Conservation (phyloP, 2,888 invertebrate genomes). For the Xylota segnis region DNA sequence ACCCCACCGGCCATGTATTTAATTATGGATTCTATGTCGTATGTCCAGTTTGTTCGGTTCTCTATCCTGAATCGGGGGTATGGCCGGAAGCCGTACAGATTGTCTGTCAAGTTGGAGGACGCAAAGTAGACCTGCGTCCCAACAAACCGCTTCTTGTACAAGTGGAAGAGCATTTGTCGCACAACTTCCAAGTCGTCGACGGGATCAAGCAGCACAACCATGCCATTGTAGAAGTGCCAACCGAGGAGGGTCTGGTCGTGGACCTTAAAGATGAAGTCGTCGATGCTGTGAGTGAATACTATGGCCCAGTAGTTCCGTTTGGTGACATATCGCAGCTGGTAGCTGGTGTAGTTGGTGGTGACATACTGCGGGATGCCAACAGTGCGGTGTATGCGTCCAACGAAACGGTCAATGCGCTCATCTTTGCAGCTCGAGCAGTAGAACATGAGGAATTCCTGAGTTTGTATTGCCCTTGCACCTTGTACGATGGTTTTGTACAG, state of each 20-base stretch:
- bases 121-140: conserved; percentile 79
- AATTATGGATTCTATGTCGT: not conserved
- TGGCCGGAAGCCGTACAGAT: conserved; percentile 75
- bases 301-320: conserved; percentile 43
- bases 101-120: conserved; percentile 76
- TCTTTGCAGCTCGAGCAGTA: conserved; percentile 23
- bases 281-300: conserved; percentile 25
- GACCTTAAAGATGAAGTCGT: conserved; percentile 41
- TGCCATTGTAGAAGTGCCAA: conserved; percentile 45
- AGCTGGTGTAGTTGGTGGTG: conserved; percentile 34
- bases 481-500: not conserved
- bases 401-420: conserved; percentile 31
- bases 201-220: conserved; percentile 24
- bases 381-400: not conserved
- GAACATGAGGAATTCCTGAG: conserved; percentile 45
- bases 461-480: not conserved
- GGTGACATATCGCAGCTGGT: conserved; percentile 26
- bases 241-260: conserved; percentile 27
- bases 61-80: conserved; percentile 77
- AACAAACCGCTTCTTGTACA: conserved; percentile 77
- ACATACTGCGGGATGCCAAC: conserved; percentile 39
- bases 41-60: conserved; percentile 76
- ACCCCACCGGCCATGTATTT: conserved; percentile 63
- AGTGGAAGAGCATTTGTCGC: conserved; percentile 14
- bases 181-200: conserved; percentile 46